Conservation (phyloP, 2,113 vertebrate genomes). For the Crotalus tigris region DNA sequence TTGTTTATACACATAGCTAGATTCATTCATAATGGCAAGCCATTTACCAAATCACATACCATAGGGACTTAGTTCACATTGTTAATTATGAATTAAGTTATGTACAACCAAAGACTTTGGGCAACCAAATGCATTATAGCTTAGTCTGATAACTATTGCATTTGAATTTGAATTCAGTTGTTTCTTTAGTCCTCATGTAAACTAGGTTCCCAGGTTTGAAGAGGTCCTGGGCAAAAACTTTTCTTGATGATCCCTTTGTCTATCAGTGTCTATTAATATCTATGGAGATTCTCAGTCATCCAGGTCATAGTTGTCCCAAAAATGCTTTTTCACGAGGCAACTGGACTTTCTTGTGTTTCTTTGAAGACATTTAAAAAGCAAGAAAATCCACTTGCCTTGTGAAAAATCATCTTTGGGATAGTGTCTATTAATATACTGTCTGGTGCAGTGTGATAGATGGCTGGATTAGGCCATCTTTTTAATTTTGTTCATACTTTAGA, state of each 20-base stretch:
- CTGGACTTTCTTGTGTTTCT: too few species aligned
- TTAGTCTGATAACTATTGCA: not conserved
- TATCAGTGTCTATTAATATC: not conserved
- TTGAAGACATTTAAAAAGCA: too few species aligned
- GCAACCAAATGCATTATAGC: not conserved
- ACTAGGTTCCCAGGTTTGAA: not conserved
- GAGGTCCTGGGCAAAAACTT: not conserved
- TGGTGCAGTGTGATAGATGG: not conserved
- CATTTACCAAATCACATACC: not conserved
- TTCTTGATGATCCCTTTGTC: not conserved
- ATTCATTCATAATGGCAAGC: not conserved
- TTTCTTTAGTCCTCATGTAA: not conserved
- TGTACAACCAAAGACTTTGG: not conserved
- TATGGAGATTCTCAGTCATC: too few species aligned
- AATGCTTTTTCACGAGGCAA: too few species aligned
- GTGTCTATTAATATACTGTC: not conserved
- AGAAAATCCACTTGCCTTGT: too few species aligned
- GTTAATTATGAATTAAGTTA: not conserved
- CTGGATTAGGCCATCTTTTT: not conserved
- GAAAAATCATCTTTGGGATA: not conserved
- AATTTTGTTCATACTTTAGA: not conserved
- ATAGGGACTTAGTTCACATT: not conserved
- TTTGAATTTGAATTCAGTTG: not conserved
- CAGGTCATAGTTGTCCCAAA: too few species aligned
- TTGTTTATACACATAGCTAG: not conserved